These are phyloP conservation scores for Pipra filicauda DNA, from an alignment of 2,113 vertebrate genomes.

Conservation along the genomic window DNA sequence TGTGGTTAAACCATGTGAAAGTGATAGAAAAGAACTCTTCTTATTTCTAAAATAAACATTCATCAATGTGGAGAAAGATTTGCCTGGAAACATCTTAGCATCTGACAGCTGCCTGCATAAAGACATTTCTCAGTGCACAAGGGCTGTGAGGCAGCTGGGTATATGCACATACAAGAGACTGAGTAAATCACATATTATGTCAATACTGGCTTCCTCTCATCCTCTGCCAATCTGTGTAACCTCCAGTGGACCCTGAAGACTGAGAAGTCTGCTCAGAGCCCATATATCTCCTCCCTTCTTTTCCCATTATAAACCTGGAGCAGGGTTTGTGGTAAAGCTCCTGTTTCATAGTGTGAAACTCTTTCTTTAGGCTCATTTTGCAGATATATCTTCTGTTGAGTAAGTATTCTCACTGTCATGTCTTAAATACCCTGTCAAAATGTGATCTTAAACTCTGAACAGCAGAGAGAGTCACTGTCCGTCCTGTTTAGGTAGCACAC, in stretches of 20 bases:
- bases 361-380: background rate
- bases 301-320: background rate
- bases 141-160: background rate
- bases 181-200: background rate
- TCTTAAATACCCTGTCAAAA: background rate
- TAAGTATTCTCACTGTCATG: background rate
- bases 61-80: background rate
- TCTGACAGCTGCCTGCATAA: background rate
- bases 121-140: background rate
- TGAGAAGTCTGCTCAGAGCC: background rate
- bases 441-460: background rate
- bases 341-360: background rate
- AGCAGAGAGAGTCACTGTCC: background rate
- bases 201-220: background rate
- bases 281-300: background rate
- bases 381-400: background rate
- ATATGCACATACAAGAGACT: background rate
- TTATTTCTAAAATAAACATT: slow-evolving; percentile 10
- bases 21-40: background rate
- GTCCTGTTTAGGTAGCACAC: background rate
- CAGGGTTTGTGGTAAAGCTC: background rate
- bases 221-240: background rate
- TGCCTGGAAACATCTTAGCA: background rate
- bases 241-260: background rate
- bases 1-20: background rate